Evolutionary conservation across 2,113 vertebrate species (phyloP), one percentile per base, ranked within the genome.

Genomic region (Percina caprodes): DNA sequence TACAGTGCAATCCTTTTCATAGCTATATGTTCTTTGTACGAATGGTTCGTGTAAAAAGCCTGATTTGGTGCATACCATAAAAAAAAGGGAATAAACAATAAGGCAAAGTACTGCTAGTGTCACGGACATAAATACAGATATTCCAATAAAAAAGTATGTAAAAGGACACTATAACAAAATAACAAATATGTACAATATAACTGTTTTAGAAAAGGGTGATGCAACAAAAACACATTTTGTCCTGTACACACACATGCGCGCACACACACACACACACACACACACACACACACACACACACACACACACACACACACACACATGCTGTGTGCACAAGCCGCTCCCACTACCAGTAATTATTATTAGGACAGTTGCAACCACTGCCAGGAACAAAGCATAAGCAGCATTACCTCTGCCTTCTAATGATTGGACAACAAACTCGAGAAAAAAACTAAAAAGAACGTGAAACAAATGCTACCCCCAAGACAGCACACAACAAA

Each of bases 281-380:
- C 58, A 82, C 67, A 24, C 48, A 26, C 67, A 24, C 48, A 26
- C 49, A 30, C n/a, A 51, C 49, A 51, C 49, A 51, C 6, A 19
- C 49, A 51, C 33, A 30, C 55, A 77, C 72, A 30, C 51, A 21
- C 73, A 30, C 45, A 24, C 52, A 35, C 19, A 48, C 61, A 51
- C 69, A 46, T 75, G 75, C 49, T 21, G 80, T 74, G 72, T 59
- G 72, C 75, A 61, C 42, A 39, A 73, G 68, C 65, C 74, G 62
- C 67, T 90, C 84, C 86, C 82, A 83, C 84, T 67, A 86, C 83
- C 77, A 83, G 79, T 77, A 70, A 92, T 80, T 80, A 83, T 87
- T 90, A 87, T 91, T 89, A 84, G 90, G 88, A 85, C 85, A 88
- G 83, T 83, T 88, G 84, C 79, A 88, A 88, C 62, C 14, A 1